Evolutionary conservation across 1,140 invertebrate genomes (phyloP).

Genomic region (Drosophila virilis): DNA sequence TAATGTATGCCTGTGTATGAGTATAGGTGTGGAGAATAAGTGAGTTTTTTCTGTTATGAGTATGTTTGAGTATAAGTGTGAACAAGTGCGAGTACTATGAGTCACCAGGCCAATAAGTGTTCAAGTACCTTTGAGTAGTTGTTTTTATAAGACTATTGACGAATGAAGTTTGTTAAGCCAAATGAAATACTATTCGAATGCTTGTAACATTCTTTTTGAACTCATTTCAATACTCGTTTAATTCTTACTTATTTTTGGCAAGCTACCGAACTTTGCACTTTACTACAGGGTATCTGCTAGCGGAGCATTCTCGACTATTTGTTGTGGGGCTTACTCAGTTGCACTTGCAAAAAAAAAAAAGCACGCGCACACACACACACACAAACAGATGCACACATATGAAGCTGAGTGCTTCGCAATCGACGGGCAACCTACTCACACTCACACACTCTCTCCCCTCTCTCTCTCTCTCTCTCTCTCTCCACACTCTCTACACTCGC

Average conservation of each 20-base stretch:
- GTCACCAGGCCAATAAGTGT: no score
- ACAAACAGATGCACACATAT: conserved; percentile 8
- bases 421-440: neutral
- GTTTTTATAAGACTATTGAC: no score
- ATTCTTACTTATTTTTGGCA: no score
- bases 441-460: neutral
- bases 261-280: no score
- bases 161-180: neutral
- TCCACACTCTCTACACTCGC: neutral
- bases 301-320: neutral
- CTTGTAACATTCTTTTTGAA: no score
- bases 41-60: no score
- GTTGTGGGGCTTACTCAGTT: conserved; percentile 16
- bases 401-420: conserved; percentile 4
- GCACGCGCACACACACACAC: neutral
- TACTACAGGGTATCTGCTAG: neutral
- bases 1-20: no score
- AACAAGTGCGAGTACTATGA: neutral
- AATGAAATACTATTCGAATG: no score
- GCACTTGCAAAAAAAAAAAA: conserved; percentile 10
- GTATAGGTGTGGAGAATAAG: no score
- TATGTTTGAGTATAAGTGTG: neutral
- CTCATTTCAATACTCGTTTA: no score
- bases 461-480: neutral
- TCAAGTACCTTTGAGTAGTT: no score